These are phyloP conservation scores for Neuroscelio doddi DNA, from an alignment of 2,888 invertebrate species.

Conservation along the genomic window DNA sequence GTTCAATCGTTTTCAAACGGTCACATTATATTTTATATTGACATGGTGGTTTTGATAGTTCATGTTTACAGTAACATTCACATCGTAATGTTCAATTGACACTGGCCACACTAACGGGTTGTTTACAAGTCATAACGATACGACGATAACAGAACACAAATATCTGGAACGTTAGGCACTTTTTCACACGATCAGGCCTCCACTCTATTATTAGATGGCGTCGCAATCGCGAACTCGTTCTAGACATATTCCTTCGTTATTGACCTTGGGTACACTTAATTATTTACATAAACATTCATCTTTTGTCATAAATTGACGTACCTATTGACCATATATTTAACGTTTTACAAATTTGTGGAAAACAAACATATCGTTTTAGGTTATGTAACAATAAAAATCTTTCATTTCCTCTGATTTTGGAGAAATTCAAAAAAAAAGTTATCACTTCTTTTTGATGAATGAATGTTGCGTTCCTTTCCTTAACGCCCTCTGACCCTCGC, in stretches of 20 bases:
- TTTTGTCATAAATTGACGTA: slow-evolving; percentile 30
- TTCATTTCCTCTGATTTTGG: too few relatives aligned
- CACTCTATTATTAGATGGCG: slow-evolving; percentile 20
- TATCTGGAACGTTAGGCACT: slow-evolving; percentile 58
- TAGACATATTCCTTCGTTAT: slow-evolving; percentile 14
- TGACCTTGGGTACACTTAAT: slow-evolving; percentile 26
- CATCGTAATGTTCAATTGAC: slow-evolving; percentile 56
- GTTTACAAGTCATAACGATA: slow-evolving; percentile 36
- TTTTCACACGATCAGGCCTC: slow-evolving; percentile 50
- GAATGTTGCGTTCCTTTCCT: slow-evolving; percentile 22
- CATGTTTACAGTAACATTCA: slow-evolving; percentile 9
- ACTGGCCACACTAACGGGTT: slow-evolving; percentile 53
- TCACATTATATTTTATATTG: background rate
- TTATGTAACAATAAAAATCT: too few relatives aligned
- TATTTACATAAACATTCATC: slow-evolving; percentile 32
- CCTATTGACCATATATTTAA: slow-evolving; percentile 34
- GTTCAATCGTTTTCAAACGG: slow-evolving; percentile 32
- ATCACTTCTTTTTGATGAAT: slow-evolving; percentile 10
- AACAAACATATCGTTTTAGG: background rate
- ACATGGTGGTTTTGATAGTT: background rate
- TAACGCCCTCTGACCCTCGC: slow-evolving; percentile 40
- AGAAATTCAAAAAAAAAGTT: slow-evolving; percentile 19
- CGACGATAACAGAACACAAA: slow-evolving; percentile 38
- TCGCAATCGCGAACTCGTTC: slow-evolving; percentile 10
- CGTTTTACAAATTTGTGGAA: background rate